Evolutionary conservation across 2,888 invertebrate genomes (phyloP).

Genomic region (Melanostoma mellinum): DNA sequence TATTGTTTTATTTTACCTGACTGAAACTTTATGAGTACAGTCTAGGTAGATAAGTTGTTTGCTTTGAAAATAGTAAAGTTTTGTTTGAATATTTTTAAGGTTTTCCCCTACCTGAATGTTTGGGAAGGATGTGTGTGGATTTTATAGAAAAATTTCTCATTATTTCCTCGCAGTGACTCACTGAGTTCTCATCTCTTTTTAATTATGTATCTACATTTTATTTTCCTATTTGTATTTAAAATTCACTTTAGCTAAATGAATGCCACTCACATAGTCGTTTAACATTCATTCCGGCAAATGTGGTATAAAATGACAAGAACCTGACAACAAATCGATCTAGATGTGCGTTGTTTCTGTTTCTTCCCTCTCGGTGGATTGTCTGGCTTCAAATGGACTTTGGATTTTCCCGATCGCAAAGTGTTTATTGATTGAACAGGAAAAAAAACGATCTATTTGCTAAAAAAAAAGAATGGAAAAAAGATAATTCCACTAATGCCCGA

Average conservation of each 20-base stretch:
- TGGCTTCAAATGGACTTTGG: constrained; percentile 28
- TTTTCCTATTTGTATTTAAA: neutral
- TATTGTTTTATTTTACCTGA: constrained; percentile 12
- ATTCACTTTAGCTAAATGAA: neutral
- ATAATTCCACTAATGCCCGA: constrained; percentile 34
- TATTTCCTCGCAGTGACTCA: neutral
- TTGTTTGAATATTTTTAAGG: neutral
- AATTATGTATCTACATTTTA: constrained; percentile 1
- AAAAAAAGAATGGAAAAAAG: too few relatives aligned
- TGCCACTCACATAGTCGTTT: constrained; percentile 36
- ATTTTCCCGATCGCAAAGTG: constrained; percentile 31
- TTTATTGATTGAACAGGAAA: constrained; percentile 29
- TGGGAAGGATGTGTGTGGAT: neutral
- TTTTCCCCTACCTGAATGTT: neutral
- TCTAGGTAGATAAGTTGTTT: neutral
- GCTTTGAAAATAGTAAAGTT: neutral
- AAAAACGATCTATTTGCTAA: constrained; percentile 25
- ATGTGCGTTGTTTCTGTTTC: constrained; percentile 1
- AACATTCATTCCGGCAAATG: constrained; percentile 48
- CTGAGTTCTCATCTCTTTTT: neutral
- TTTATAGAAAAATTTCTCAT: constrained; percentile 14
- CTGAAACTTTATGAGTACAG: constrained; percentile 4
- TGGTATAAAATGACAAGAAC: constrained; percentile 20
- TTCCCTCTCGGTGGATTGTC: neutral
- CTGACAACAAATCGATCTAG: constrained; percentile 35